Base-by-base conservation (phyloP, 2,888 invertebrate genomes). In the Leptinotarsa haldemani region DNA sequence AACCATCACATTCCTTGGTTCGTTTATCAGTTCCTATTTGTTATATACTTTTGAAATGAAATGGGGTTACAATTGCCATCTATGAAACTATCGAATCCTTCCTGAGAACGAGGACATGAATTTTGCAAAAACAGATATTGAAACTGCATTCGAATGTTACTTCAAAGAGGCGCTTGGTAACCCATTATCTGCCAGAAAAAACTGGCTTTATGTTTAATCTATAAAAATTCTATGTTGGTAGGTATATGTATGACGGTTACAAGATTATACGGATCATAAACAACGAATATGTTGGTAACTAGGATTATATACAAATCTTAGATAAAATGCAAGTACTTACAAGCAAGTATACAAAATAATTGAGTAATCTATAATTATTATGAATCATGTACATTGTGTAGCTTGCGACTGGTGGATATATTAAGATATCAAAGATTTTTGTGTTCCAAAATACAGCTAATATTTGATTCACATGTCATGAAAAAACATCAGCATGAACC, bases 291-390 rank as follows among this genome's bases (percentile, higher is more conserved):
- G 64, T 65, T 69, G 48, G 65, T 84, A 83, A 84, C 83, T 84
- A 84, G 82, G 82, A 82, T 78, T 85, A 86, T 87, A 85, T 87
- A 85, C 86, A 87, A 84, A 85, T 83, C 83, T 85, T 85, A 84
- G 83, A 81, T 85, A 86, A 86, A 87, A 87, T 86, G 87, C 87
- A 84, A 85, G 73, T 87, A 87, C 85, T 83, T 85, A 86, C 84
- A 88, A 87, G 88, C 87, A 87, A 87, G 87, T 88, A 88, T 88
- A 87, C 85, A 88, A 88, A 88, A 88, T 87, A 88, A 88, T 85
- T 86, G 84, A 86, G 84, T 85, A 85, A 86, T 86, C 86, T 86
- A 85, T 85, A 81, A 83, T 75, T 83, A 73, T 58, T 85, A 83
- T 84, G 83, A 86, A 85, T 88, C 87, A 87, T 88, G 87, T 88